Percentiles rank a stretch among this genome's conserved stretches.
Evolutionary conservation across 2,888 invertebrate genomes (phyloP).

Genomic region (Leptopilina drosophilae): DNA sequence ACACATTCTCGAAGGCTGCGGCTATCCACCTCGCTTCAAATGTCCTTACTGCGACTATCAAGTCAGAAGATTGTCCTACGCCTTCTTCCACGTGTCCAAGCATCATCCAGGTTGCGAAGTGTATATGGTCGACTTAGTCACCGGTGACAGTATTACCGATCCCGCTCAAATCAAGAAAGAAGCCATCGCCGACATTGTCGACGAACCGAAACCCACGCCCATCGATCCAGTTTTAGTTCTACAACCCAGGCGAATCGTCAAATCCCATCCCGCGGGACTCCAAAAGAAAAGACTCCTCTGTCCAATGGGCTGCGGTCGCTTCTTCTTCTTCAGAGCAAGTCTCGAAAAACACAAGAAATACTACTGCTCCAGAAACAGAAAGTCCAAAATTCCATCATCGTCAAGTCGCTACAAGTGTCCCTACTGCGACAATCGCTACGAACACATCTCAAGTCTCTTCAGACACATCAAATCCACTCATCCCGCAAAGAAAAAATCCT

Average conservation of each 20-base stretch:
- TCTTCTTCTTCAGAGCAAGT: slow-evolving; percentile 12
- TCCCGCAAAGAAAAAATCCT: background rate
- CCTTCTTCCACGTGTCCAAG: slow-evolving; percentile 69
- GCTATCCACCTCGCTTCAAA: slow-evolving; percentile 73
- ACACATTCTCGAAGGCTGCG: slow-evolving; percentile 71
- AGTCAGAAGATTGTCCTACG: slow-evolving; percentile 21
- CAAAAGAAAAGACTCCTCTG: slow-evolving; percentile 7
- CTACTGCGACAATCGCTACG: slow-evolving; percentile 68
- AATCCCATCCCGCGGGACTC: background rate
- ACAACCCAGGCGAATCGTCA: background rate
- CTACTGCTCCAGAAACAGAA: background rate
- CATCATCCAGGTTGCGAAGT: slow-evolving; percentile 64
- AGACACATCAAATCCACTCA: slow-evolving; percentile 5
- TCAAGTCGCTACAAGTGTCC: slow-evolving; percentile 70
- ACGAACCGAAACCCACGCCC: background rate
- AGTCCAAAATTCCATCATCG: background rate
- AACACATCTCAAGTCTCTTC: slow-evolving; percentile 3
- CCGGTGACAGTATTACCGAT: slow-evolving; percentile 26
- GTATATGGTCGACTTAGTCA: slow-evolving; percentile 54
- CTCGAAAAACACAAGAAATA: slow-evolving; percentile 5
- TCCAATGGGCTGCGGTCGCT: slow-evolving; percentile 25
- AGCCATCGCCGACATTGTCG: background rate
- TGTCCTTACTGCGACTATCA: slow-evolving; percentile 68
- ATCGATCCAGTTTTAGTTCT: background rate
- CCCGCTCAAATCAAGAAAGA: slow-evolving; percentile 25